phyloP scores from a whole-genome alignment of 2,113 vertebrate genomes.

The Holacanthus passer region DNA sequence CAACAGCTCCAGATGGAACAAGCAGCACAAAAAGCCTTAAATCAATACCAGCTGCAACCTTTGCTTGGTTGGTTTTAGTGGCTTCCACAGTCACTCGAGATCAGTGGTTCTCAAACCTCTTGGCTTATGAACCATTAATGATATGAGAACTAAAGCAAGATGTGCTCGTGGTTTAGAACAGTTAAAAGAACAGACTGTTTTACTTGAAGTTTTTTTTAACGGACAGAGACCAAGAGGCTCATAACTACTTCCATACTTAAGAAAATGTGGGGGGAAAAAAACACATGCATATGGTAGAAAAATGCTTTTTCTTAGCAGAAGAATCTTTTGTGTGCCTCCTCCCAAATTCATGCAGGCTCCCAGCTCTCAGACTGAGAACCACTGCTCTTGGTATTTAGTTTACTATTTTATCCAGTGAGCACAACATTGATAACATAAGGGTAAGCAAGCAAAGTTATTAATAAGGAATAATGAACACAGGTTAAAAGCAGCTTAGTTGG shows the following conservation, averaged over 20 bases:
- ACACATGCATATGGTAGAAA: background rate
- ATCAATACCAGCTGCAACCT: background rate
- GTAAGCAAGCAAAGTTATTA: background rate
- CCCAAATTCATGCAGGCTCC: background rate
- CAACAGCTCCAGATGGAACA: background rate
- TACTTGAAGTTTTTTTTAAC: background rate
- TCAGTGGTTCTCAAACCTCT: conserved; percentile 7
- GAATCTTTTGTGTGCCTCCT: background rate
- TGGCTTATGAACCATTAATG: background rate
- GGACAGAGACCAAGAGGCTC: too few relatives aligned
- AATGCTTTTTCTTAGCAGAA: background rate
- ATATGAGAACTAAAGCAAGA: background rate
- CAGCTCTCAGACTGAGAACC: background rate
- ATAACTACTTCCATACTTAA: background rate
- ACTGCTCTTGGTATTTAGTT: conserved; percentile 16
- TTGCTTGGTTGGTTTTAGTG: background rate
- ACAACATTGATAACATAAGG: background rate
- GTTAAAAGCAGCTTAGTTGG: background rate
- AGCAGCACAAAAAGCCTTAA: background rate
- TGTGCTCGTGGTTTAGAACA: background rate
- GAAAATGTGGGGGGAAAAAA: background rate
- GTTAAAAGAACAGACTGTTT: background rate
- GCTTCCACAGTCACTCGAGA: background rate
- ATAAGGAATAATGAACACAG: too few relatives aligned
- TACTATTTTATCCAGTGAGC: background rate